A percentile compares a stretch with the other conserved stretches of the same genome.
Evolutionary conservation across 2,888 invertebrate genomes (phyloP).

Genomic region (Darwinula stevensoni): DNA sequence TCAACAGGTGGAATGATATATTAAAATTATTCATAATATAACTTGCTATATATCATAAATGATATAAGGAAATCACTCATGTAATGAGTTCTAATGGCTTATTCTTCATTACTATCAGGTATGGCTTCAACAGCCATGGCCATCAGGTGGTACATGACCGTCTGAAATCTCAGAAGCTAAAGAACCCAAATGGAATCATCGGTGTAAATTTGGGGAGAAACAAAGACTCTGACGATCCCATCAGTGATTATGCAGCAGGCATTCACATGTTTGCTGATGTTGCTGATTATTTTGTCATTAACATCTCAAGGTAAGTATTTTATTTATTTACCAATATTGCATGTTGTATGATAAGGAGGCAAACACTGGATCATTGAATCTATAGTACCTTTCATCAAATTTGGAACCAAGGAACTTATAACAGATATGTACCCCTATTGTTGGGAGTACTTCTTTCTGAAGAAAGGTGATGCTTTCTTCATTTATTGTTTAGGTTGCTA

Average conservation of each 20-base stretch:
- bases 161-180: constrained; percentile 21
- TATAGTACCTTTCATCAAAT: no score
- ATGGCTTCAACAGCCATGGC: constrained; percentile 88
- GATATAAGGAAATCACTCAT: not conserved
- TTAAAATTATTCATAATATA: not conserved
- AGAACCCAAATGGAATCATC: constrained; percentile 27
- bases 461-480: no score
- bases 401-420: no score
- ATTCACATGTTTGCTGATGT: constrained; percentile 45
- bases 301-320: constrained; percentile 39
- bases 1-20: constrained; percentile 36
- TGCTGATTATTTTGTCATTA: constrained; percentile 87
- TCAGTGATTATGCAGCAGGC: constrained; percentile 55
- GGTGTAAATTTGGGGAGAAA: constrained; percentile 95
- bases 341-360: not conserved
- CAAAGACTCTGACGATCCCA: constrained; percentile 40
- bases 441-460: no score
- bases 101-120: constrained; percentile 19
- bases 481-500: no score
- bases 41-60: constrained; percentile 4
- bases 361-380: no score
- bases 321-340: not conserved
- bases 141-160: constrained; percentile 40
- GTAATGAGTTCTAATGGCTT: constrained; percentile 1
- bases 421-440: no score